phyloP scores from a whole-genome alignment of 2,797 vertebrate genomes.

The Spheniscus humboldti region DNA sequence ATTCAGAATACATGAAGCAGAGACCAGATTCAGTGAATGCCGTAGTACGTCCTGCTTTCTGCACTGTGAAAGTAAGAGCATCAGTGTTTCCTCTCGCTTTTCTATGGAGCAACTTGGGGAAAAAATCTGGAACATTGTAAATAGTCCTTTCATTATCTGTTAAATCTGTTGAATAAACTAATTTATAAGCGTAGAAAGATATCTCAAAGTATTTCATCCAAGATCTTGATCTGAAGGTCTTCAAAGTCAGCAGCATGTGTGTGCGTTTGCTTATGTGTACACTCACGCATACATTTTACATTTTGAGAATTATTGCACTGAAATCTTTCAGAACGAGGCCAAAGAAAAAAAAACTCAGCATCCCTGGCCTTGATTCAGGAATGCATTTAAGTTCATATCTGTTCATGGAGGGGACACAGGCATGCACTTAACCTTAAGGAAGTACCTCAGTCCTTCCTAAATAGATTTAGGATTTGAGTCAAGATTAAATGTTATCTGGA shows the following conservation, averaged over 20 bases:
- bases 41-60: neutral
- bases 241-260: neutral
- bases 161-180: neutral
- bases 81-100: neutral
- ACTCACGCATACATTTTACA: neutral
- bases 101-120: neutral
- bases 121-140: neutral
- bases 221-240: neutral
- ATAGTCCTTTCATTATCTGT: neutral
- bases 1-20: neutral
- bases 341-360: neutral
- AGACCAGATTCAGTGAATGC: neutral
- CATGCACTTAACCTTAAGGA: neutral
- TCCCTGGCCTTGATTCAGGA: neutral
- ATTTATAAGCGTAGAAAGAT: neutral
- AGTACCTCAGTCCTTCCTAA: neutral
- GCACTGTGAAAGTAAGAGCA: neutral
- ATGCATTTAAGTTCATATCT: neutral
- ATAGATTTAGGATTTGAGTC: neutral
- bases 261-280: neutral
- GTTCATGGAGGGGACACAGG: neutral
- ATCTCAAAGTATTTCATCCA: neutral
- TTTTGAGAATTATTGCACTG: neutral
- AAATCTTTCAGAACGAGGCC: neutral
- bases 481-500: neutral